These are phyloP conservation scores for Prolemur simus DNA, from an alignment of 2,113 vertebrate genomes.

Conservation along the genomic window DNA sequence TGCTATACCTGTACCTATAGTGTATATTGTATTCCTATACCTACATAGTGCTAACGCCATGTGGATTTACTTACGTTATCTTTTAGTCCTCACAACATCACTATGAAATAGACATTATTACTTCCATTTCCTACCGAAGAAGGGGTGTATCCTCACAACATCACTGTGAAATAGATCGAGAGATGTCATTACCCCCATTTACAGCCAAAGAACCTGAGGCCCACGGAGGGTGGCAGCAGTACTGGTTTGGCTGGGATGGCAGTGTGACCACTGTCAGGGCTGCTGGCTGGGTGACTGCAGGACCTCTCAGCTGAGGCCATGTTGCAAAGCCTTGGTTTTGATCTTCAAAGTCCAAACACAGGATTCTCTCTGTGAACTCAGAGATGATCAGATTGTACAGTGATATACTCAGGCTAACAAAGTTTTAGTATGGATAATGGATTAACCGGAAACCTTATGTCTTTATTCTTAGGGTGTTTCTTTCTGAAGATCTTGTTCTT, in stretches of 20 bases:
- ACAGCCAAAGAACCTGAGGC: not conserved
- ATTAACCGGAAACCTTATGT: not conserved
- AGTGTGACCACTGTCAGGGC: accelerated
- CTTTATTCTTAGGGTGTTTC: not conserved
- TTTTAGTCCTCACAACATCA: not conserved
- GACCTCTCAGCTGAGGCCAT: not conserved
- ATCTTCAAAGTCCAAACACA: not conserved
- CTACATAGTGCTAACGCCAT: not conserved
- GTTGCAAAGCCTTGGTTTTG: not conserved
- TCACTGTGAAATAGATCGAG: not conserved
- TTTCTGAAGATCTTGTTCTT: not conserved
- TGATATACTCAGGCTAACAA: not conserved
- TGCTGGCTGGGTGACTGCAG: too few species aligned
- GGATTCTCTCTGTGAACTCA: not conserved
- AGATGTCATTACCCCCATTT: not conserved
- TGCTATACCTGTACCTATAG: too few species aligned
- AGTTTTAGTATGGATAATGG: not conserved
- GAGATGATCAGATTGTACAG: not conserved
- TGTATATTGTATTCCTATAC: too few species aligned
- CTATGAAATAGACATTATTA: not conserved
- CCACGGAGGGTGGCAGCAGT: not conserved
- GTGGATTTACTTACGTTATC: not conserved
- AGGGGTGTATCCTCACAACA: not conserved
- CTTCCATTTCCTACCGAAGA: not conserved
- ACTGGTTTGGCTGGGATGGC: not conserved